Conservation (phyloP, 1,140 invertebrate genomes). For the Eubasilissa regina region DNA sequence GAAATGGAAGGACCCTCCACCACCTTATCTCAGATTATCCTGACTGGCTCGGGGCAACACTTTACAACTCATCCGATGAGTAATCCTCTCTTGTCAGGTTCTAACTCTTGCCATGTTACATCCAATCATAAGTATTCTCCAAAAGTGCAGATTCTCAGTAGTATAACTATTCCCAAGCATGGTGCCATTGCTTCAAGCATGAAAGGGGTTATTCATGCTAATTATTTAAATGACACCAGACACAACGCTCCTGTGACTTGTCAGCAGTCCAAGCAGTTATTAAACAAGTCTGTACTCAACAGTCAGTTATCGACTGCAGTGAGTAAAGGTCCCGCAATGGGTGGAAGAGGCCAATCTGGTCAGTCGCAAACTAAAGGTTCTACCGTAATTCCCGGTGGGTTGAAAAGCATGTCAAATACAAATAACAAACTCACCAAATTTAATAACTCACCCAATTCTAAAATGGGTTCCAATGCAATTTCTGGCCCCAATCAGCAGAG, state of each 20-base stretch:
- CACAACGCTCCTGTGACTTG: conserved; percentile 13
- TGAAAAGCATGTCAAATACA: background rate
- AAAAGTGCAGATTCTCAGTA: conserved; percentile 54
- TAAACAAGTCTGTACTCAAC: conserved; percentile 39
- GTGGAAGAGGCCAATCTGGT: background rate
- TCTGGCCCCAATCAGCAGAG: conserved; percentile 6
- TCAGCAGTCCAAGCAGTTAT: conserved; percentile 59
- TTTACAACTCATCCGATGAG: conserved; percentile 34
- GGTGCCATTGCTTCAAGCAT: conserved; percentile 30
- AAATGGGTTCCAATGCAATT: background rate
- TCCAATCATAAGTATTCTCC: conserved; percentile 44
- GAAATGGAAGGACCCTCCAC: conserved; percentile 66
- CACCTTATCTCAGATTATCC: conserved; percentile 68
- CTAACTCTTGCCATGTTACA: conserved; percentile 14
- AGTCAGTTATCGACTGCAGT: conserved; percentile 11
- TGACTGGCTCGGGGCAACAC: conserved; percentile 39
- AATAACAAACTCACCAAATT: conserved; percentile 31
- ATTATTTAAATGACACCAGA: conserved; percentile 44
- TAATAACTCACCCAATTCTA: conserved; percentile 63
- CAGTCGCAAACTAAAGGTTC: background rate
- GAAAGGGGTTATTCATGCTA: conserved; percentile 40
- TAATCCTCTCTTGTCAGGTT: conserved; percentile 12
- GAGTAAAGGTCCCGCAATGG: background rate
- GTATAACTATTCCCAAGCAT: conserved; percentile 50
- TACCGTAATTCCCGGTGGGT: background rate